These are phyloP conservation scores for Chlorospingus flavigularis DNA, from an alignment of 2,797 vertebrate genomes.

Conservation along the genomic window DNA sequence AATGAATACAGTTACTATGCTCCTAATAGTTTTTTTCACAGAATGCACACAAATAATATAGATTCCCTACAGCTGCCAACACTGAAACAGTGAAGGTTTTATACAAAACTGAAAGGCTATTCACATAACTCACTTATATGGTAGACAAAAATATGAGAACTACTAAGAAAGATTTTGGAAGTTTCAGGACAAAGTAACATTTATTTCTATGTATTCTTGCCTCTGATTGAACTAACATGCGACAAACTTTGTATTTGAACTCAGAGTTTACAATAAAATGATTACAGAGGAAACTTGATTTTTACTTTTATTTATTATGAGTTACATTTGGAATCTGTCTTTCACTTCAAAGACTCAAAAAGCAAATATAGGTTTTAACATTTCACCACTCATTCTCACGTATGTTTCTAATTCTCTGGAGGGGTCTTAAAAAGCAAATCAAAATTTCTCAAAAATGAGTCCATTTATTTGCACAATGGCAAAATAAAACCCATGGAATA, in stretches of 20 bases:
- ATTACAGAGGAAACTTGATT: constrained; percentile 42
- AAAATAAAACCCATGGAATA: constrained; percentile 51
- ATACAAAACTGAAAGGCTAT: constrained; percentile 74
- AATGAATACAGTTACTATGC: constrained; percentile 85
- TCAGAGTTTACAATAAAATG: constrained; percentile 37
- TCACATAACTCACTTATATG: constrained; percentile 61
- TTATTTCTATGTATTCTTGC: constrained; percentile 57
- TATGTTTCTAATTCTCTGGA: constrained; percentile 71
- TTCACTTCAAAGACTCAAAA: constrained; percentile 63
- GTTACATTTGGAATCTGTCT: constrained; percentile 49
- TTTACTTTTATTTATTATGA: constrained; percentile 46
- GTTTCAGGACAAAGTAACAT: constrained; percentile 53
- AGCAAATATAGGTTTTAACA: constrained; percentile 55
- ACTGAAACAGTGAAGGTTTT: constrained; percentile 77
- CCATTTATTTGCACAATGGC: constrained; percentile 63
- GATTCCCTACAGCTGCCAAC: constrained; percentile 80
- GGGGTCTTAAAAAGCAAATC: constrained; percentile 41
- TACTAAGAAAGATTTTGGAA: constrained; percentile 47
- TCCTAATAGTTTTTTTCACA: constrained; percentile 79
- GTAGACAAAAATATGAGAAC: constrained; percentile 62
- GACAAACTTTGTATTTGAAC: constrained; percentile 48
- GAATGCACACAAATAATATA: constrained; percentile 81
- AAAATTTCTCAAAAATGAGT: constrained; percentile 64
- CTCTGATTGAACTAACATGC: constrained; percentile 1
- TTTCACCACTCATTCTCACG: constrained; percentile 57